phyloP scores from a whole-genome alignment of 2,113 vertebrate genomes.

The Anhinga rufa region DNA sequence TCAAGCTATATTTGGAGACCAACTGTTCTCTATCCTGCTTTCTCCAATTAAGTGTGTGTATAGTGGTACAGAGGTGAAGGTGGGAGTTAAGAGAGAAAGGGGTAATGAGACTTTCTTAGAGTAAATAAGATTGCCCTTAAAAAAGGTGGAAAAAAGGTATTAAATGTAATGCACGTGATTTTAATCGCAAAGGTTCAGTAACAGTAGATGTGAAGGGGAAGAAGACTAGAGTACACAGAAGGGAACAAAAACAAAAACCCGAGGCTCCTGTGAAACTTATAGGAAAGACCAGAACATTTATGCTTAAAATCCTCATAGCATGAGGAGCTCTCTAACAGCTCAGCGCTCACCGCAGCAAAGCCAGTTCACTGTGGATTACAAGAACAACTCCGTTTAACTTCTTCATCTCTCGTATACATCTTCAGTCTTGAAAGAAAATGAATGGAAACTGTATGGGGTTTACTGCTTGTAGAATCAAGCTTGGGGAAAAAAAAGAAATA shows the following conservation, averaged over 20 bases:
- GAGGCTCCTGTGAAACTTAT: not conserved
- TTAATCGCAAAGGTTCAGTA: not conserved
- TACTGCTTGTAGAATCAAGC: not conserved
- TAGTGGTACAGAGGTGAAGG: not conserved
- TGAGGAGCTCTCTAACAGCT: not conserved
- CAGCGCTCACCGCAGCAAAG: not conserved
- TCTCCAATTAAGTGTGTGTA: not conserved
- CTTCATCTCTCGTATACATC: not conserved
- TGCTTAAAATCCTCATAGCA: not conserved
- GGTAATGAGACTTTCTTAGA: not conserved
- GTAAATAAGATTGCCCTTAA: not conserved
- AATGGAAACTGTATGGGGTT: rapidly evolving
- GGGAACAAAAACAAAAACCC: not conserved
- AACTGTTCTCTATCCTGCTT: not conserved
- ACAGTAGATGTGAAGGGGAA: not conserved
- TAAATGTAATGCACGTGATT: not conserved
- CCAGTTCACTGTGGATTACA: not conserved
- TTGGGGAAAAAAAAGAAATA: not conserved
- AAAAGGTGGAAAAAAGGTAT: not conserved
- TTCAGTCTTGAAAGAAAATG: not conserved
- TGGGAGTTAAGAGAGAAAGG: not conserved
- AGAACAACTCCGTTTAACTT: not conserved
- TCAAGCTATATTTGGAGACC: constrained; percentile 3
- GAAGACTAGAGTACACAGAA: not conserved
- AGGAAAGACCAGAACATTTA: not conserved